Evolutionary conservation across 2,888 invertebrate species (phyloP).

Genomic region (Lasius platythorax): DNA sequence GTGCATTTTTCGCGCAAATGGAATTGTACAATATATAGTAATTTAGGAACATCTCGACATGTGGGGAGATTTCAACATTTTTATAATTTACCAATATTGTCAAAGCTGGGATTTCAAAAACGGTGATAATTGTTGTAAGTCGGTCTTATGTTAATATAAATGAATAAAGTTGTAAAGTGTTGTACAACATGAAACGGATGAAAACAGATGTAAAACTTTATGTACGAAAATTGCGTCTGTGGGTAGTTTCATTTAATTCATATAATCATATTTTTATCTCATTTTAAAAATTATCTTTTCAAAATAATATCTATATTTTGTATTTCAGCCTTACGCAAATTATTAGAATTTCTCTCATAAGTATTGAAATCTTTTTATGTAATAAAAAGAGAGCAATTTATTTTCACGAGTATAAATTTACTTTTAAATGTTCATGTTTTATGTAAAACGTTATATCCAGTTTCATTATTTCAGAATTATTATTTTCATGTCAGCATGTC

Average conservation of each 20-base stretch:
- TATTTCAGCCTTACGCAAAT: neutral
- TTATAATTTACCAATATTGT: neutral
- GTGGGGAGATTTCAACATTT: neutral
- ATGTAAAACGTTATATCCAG: neutral
- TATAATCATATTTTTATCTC: neutral
- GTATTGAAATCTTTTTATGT: neutral
- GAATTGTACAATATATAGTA: neutral
- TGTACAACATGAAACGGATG: neutral
- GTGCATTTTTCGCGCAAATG: no score
- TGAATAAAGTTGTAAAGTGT: neutral
- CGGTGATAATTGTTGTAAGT: neutral
- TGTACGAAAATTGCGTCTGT: neutral
- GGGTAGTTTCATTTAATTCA: neutral
- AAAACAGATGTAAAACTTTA: neutral
- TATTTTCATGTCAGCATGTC: neutral
- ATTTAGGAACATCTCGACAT: neutral
- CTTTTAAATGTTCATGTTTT: neutral
- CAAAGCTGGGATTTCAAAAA: neutral
- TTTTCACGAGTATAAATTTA: neutral
- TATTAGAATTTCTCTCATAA: neutral
- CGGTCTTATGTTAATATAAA: neutral
- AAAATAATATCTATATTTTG: neutral
- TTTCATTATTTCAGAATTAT: constrained; percentile 4
- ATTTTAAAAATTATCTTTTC: neutral
- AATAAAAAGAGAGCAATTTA: constrained; percentile 4